phyloP scores from a whole-genome alignment of 2,888 invertebrate species.

The Arrhopalites spinosus region DNA sequence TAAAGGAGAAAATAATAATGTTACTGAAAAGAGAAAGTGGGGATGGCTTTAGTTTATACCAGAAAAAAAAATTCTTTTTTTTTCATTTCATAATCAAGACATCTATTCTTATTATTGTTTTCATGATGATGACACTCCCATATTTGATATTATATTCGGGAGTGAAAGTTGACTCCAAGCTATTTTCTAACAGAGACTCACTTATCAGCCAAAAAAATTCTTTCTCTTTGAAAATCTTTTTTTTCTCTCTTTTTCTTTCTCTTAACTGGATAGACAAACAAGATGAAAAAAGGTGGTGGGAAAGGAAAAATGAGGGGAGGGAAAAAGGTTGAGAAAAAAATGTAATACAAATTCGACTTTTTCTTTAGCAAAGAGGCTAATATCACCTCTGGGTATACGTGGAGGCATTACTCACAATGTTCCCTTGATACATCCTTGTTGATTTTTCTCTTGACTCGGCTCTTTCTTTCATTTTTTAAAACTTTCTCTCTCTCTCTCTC shows the following conservation, averaged over 20 bases:
- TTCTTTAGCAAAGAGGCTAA: constrained; percentile 3
- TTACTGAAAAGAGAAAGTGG: no score
- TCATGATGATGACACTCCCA: no score
- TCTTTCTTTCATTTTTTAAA: not conserved
- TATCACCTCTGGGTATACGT: constrained; percentile 24
- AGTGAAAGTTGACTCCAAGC: no score
- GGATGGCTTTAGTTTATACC: no score
- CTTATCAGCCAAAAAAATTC: no score
- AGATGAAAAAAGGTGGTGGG: not conserved
- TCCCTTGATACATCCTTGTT: not conserved
- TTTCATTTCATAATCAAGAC: no score
- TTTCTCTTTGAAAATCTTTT: not conserved
- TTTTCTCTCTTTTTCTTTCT: not conserved
- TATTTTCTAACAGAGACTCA: not conserved
- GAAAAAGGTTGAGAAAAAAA: not conserved
- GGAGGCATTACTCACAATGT: not conserved
- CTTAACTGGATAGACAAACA: not conserved
- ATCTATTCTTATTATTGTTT: no score
- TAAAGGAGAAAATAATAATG: no score
- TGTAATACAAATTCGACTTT: no score
- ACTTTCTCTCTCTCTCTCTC: not conserved
- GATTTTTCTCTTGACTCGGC: not conserved
- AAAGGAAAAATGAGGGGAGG: constrained; percentile 10
- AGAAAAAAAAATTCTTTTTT: no score
- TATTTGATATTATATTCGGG: no score